Percentiles rank a stretch among this genome's conserved stretches.
Conservation (phyloP, 2,797 vertebrate species). For the Gobionotothen gibberifrons region DNA sequence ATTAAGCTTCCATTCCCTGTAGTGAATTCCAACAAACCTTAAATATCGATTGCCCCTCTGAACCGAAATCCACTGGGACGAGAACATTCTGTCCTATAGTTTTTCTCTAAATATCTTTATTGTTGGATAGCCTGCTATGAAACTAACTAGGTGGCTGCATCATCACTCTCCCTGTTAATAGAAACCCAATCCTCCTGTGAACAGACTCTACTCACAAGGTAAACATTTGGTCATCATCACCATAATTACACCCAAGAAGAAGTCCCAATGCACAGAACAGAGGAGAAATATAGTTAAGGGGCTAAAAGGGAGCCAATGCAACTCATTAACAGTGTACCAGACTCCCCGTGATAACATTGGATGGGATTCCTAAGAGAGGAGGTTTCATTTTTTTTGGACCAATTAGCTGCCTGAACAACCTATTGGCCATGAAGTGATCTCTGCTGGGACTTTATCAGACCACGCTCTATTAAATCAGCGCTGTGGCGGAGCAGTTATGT, state of each 20-base stretch:
- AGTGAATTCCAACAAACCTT: slow-evolving; percentile 4
- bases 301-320: slow-evolving; percentile 64
- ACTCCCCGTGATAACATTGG: slow-evolving; percentile 56
- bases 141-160: slow-evolving; percentile 35
- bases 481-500: slow-evolving; percentile 73
- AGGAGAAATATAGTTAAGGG: slow-evolving; percentile 68
- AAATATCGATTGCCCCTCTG: slow-evolving; percentile 3
- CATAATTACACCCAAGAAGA: slow-evolving; percentile 72
- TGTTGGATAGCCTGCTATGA: slow-evolving; percentile 28
- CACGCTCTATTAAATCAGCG: slow-evolving; percentile 79
- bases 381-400: slow-evolving; percentile 78
- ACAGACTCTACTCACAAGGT: slow-evolving; percentile 60
- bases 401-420: slow-evolving; percentile 80
- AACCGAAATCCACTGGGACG: slow-evolving; percentile 16
- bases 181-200: slow-evolving; percentile 61
- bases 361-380: slow-evolving; percentile 68
- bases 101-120: slow-evolving; percentile 12
- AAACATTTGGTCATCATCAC: slow-evolving; percentile 77
- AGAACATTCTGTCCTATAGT: background rate
- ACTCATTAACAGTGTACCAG: slow-evolving; percentile 73
- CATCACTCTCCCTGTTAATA: slow-evolving; percentile 63
- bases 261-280: slow-evolving; percentile 53
- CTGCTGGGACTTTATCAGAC: slow-evolving; percentile 77
- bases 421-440: slow-evolving; percentile 60
- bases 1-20: slow-evolving; percentile 3